Evolutionary conservation across 1,140 invertebrate genomes (phyloP).

Genomic region (Pissodes strobi): DNA sequence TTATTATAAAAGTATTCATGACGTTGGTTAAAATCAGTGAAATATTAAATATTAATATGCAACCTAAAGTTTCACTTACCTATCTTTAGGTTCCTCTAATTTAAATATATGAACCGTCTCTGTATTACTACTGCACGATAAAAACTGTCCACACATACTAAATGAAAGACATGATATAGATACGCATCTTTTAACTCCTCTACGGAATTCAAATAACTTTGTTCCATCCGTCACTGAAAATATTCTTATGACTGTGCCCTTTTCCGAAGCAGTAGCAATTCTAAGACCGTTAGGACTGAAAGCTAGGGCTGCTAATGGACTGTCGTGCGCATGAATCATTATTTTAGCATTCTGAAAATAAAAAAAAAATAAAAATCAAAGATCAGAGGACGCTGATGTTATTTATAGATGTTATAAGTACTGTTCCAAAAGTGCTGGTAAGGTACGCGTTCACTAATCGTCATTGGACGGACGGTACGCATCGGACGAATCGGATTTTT

Average conservation of each 20-base stretch:
- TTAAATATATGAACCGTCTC: conserved; percentile 99
- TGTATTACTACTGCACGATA: conserved; percentile 95
- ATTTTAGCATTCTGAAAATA: conserved; percentile 84
- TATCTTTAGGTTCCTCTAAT: conserved; percentile 75
- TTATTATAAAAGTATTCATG: no score
- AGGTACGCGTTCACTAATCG: no score
- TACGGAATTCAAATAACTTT: conserved; percentile 91
- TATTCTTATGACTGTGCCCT: conserved; percentile 97
- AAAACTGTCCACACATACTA: conserved; percentile 85
- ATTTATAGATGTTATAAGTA: no score
- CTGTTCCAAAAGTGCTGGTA: no score
- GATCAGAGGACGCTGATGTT: no score
- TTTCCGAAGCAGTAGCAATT: conserved; percentile 93
- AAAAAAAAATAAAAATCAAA: no score
- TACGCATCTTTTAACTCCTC: conserved; percentile 96
- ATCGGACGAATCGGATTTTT: no score
- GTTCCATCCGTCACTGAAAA: conserved; percentile 88
- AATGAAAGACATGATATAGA: conserved; percentile 92
- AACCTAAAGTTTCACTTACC: conserved; percentile 63
- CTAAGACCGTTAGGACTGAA: conserved; percentile 88
- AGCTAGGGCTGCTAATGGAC: conserved; percentile 90
- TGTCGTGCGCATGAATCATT: conserved; percentile 96
- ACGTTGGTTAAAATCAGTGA: no score
- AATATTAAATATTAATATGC: no score
- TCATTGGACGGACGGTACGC: no score